Evolutionary conservation across 2,888 invertebrate genomes (phyloP).

Genomic region (Alloscopus bannaensis): DNA sequence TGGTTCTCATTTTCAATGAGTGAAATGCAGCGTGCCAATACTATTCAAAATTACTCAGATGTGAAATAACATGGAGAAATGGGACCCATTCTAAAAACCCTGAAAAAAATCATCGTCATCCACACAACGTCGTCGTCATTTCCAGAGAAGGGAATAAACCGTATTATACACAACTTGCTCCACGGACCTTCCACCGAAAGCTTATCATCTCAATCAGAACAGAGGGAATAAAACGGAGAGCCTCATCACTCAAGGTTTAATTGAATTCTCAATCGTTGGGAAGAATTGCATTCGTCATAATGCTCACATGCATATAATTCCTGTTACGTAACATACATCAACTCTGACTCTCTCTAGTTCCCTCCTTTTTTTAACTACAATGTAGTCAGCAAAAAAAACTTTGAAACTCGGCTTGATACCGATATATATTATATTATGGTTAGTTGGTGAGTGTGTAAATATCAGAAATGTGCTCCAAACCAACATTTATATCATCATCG

Average conservation of each 20-base stretch:
- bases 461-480: too few species aligned
- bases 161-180: conserved; percentile 14
- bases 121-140: not conserved
- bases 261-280: conserved; percentile 72
- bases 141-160: too few species aligned
- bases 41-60: conserved; percentile 82
- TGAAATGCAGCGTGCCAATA: conserved; percentile 81
- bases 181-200: conserved; percentile 17
- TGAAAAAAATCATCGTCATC: conserved; percentile 51
- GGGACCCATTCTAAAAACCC: conserved; percentile 57
- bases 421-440: too few species aligned
- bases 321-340: not conserved
- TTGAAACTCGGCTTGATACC: too few species aligned
- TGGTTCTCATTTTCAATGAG: conserved; percentile 76
- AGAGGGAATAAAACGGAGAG: conserved; percentile 36
- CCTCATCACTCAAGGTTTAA: conserved; percentile 70
- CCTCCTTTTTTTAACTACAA: too few species aligned
- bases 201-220: conserved; percentile 46
- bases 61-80: conserved; percentile 80
- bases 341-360: too few species aligned
- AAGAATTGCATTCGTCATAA: conserved; percentile 23
- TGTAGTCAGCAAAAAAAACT: too few species aligned
- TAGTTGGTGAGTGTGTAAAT: too few species aligned
- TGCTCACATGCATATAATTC: conserved; percentile 7
- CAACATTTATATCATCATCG: too few species aligned